Conservation (phyloP, 2,797 vertebrate species). For the Eulemur coronatus region DNA sequence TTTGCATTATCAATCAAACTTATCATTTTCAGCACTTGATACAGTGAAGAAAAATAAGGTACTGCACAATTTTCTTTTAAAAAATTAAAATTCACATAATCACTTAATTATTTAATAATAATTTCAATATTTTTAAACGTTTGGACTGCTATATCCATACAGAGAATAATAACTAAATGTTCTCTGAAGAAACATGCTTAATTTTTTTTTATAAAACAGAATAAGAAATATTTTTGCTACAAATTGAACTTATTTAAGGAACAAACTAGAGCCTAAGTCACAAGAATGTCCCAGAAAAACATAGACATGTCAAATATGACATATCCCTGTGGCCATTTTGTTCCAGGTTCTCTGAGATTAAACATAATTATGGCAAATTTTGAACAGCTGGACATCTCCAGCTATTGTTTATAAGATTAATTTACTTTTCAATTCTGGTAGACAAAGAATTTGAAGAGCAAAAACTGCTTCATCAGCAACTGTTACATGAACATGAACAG, state of each 20-base stretch:
- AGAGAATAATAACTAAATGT: background rate
- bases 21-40: background rate
- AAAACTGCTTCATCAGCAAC: background rate
- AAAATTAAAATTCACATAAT: background rate
- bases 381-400: background rate
- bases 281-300: background rate
- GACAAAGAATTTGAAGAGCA: background rate
- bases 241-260: background rate
- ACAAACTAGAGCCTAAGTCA: background rate
- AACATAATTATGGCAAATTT: background rate
- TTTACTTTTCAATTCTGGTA: background rate
- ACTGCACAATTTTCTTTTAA: background rate
- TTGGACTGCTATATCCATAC: background rate
- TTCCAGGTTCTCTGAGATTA: background rate
- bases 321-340: background rate
- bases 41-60: background rate
- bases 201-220: background rate
- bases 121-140: background rate
- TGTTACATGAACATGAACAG: background rate
- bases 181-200: background rate
- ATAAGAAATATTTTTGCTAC: background rate
- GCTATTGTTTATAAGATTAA: background rate
- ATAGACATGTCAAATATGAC: background rate
- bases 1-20: background rate
- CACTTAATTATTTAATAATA: background rate